A percentile compares a stretch with the other conserved stretches of the same genome.
Conservation (phyloP, 2,888 invertebrate species). For the Drosophila demipolita region DNA sequence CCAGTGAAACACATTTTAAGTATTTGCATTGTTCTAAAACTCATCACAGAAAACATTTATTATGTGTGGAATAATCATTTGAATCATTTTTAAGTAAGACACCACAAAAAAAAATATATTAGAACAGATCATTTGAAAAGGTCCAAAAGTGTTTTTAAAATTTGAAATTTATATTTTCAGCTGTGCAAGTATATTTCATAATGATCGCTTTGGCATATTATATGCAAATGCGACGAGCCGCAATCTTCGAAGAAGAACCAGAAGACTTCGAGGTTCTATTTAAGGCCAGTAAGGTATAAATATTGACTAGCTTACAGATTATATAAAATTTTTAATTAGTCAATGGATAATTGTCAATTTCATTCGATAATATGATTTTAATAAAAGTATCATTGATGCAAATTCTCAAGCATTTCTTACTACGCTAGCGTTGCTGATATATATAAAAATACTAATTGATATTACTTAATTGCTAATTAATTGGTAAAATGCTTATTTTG, state of each 20-base stretch:
- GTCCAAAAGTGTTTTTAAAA: not conserved
- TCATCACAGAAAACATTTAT: too few relatives aligned
- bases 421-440: slow-evolving; percentile 15
- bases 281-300: slow-evolving; percentile 8
- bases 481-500: not conserved
- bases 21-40: not conserved
- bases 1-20: not conserved
- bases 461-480: slow-evolving; percentile 29
- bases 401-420: slow-evolving; percentile 32
- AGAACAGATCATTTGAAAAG: not conserved
- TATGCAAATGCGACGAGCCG: slow-evolving; percentile 15
- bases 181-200: slow-evolving; percentile 51
- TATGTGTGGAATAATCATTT: not conserved
- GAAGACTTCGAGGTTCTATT: slow-evolving; percentile 51
- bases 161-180: slow-evolving; percentile 29
- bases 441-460: slow-evolving; percentile 16
- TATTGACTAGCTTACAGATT: slow-evolving; percentile 1
- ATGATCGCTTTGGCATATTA: slow-evolving; percentile 44
- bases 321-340: not conserved
- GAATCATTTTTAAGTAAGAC: not conserved
- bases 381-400: slow-evolving; percentile 27
- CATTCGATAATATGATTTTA: slow-evolving; percentile 6
- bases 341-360: not conserved
- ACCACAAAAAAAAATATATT: not conserved
- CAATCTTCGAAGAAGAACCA: slow-evolving; percentile 10